Base-by-base conservation (phyloP, 2,888 invertebrate genomes). In the Scaptomyza cyrtandrae region DNA sequence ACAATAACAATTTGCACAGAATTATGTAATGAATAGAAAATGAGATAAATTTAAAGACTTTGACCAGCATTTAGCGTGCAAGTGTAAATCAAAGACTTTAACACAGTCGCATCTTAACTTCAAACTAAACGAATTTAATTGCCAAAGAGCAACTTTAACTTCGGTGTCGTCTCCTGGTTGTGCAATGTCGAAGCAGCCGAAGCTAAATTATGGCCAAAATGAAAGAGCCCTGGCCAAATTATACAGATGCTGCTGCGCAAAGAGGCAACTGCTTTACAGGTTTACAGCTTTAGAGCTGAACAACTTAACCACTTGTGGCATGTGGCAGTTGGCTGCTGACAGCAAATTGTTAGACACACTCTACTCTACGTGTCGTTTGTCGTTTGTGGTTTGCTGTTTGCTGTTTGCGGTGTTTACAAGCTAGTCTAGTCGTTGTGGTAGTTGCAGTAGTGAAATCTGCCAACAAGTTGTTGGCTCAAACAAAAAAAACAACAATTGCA, bases 51-150 rank as follows among this genome's bases (percentile, higher is more conserved):
- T 9, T 44, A 57, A 71, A 43, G 41, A 27, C 43, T 4, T 59
- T 65, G 81, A 57, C 65, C 46, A 66, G 55, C 41, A 65, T 60
- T 86, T 86, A 83, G 72, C 63, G 67, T 56, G 60, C 75, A 68
- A 58, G 79, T 80, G 85, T 75, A 84, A 80, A 84, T 80, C 80
- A 80, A 67, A 65, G 60, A 33, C 44, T 43, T 60, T 35, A 45
- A 37, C 39, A 24, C 24, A 19, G 19, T 16, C 65, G 55, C 82
- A 75, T 73, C 72, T 71, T 31, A 60, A 35, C 29, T 27, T 2
- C 1, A 39, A 14, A 29, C 31, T 19, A 52, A 52, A 43, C 39
- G 6, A 29, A 48, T 31, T 60, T 60, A 46, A 60, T 60, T 46
- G 19, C 24, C 16, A 35, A n/a, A 43, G 31, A 35, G n/a, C 39